phyloP scores from a whole-genome alignment of 1,140 invertebrate species.

The Venustaconcha ellipsiformis region DNA sequence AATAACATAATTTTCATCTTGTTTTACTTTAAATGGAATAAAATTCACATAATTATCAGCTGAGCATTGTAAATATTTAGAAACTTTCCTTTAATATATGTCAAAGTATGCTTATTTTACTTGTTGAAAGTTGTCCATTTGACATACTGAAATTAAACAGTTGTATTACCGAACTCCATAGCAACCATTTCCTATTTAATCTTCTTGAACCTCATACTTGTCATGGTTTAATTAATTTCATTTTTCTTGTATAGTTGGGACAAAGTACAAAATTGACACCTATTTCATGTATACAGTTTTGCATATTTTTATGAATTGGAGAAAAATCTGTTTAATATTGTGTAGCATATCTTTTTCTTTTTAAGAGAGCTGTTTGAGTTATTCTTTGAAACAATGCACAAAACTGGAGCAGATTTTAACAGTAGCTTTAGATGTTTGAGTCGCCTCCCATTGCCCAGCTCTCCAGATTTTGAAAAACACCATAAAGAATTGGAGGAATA shows the following conservation, averaged over 20 bases:
- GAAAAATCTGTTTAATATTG: constrained; percentile 3
- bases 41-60: too few relatives aligned
- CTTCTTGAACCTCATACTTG: not conserved
- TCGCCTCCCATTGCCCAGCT: constrained; percentile 65
- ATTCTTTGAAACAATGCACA: constrained; percentile 75
- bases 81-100: too few relatives aligned
- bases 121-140: too few relatives aligned
- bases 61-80: too few relatives aligned
- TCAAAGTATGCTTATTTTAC: too few relatives aligned
- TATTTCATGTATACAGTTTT: not conserved
- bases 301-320: not conserved
- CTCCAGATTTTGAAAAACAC: constrained; percentile 36
- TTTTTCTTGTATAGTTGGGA: not conserved
- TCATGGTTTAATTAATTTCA: not conserved
- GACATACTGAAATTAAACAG: too few relatives aligned
- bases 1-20: too few relatives aligned
- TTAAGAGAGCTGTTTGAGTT: constrained; percentile 71
- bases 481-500: constrained; percentile 47
- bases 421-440: constrained; percentile 75
- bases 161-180: too few relatives aligned
- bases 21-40: too few relatives aligned
- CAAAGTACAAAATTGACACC: not conserved
- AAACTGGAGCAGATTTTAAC: constrained; percentile 77
- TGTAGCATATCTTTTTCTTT: constrained; percentile 18
- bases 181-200: too few relatives aligned